These are phyloP conservation scores for Agraylea sexmaculata DNA, from an alignment of 1,140 invertebrate genomes.

Conservation along the genomic window DNA sequence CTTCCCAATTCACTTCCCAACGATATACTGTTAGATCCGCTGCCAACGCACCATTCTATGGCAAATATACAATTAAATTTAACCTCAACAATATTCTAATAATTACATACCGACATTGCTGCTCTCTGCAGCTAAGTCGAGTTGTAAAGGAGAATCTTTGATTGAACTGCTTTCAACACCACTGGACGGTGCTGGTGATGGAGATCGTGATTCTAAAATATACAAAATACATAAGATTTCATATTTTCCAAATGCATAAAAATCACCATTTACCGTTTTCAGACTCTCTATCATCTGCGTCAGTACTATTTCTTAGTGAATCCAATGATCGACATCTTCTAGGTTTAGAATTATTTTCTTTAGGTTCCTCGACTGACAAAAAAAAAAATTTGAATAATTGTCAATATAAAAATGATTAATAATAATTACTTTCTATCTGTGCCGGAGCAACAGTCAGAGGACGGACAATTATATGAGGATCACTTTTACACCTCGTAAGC, in stretches of 20 bases:
- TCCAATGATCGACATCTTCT: conserved; percentile 38
- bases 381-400: conserved; percentile 14
- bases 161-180: conserved; percentile 78
- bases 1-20: conserved; percentile 39
- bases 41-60: conserved; percentile 17
- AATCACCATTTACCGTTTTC: conserved; percentile 28
- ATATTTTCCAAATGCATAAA: background rate
- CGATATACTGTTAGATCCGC: conserved; percentile 7
- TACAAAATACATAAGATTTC: background rate
- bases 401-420: conserved; percentile 8
- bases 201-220: conserved; percentile 52
- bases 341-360: conserved; percentile 29
- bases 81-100: background rate
- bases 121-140: conserved; percentile 61
- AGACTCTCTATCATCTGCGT: conserved; percentile 35
- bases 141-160: conserved; percentile 85
- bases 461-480: conserved; percentile 30
- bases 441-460: conserved; percentile 13
- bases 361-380: conserved; percentile 27
- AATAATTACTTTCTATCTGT: conserved; percentile 14
- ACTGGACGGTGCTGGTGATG: conserved; percentile 79
- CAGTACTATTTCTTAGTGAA: conserved; percentile 30
- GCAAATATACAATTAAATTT: conserved; percentile 6
- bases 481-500: conserved; percentile 31
- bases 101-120: conserved; percentile 35